These are phyloP conservation scores for Scolanthus callimorphus DNA, from an alignment of 92 coral and sea anemone species.

Conservation along the genomic window DNA sequence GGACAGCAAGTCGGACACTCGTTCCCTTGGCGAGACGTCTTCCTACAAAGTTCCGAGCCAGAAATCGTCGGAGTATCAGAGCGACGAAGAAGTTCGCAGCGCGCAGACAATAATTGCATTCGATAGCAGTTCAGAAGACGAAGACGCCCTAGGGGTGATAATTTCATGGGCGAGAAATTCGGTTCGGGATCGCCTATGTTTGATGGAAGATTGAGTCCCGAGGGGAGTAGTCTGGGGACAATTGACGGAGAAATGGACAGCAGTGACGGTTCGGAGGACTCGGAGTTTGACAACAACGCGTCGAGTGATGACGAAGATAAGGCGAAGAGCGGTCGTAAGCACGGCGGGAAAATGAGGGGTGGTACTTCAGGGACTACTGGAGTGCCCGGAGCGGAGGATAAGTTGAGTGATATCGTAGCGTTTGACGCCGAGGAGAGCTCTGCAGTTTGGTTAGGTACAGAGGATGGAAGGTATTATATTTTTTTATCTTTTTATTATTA, in stretches of 20 bases:
- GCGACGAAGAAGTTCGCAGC: slow-evolving; percentile 83
- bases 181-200: slow-evolving; percentile 79
- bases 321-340: slow-evolving; percentile 69
- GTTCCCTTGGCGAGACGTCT: slow-evolving; percentile 54
- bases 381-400: slow-evolving; percentile 51
- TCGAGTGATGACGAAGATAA: slow-evolving; percentile 90
- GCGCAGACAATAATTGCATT: slow-evolving; percentile 91
- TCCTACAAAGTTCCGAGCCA: slow-evolving; percentile 46
- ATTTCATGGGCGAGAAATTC: slow-evolving; percentile 63
- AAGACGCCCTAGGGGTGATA: slow-evolving; percentile 85
- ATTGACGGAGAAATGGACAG: slow-evolving; percentile 86
- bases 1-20: slow-evolving; percentile 65
- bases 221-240: slow-evolving; percentile 96
- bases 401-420: slow-evolving; percentile 68
- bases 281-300: slow-evolving; percentile 72
- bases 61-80: slow-evolving; percentile 62
- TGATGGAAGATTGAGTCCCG: slow-evolving; percentile 94
- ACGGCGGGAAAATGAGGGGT: slow-evolving; percentile 55
- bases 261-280: slow-evolving; percentile 63
- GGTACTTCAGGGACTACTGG: slow-evolving; percentile 43
- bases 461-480: slow-evolving; percentile 91
- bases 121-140: slow-evolving; percentile 97
- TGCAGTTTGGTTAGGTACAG: slow-evolving; percentile 94
- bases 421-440: slow-evolving; percentile 80
- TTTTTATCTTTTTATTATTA: no score